Evolutionary conservation across 2,888 invertebrate species (phyloP).

Genomic region (Nomada fabriciana): DNA sequence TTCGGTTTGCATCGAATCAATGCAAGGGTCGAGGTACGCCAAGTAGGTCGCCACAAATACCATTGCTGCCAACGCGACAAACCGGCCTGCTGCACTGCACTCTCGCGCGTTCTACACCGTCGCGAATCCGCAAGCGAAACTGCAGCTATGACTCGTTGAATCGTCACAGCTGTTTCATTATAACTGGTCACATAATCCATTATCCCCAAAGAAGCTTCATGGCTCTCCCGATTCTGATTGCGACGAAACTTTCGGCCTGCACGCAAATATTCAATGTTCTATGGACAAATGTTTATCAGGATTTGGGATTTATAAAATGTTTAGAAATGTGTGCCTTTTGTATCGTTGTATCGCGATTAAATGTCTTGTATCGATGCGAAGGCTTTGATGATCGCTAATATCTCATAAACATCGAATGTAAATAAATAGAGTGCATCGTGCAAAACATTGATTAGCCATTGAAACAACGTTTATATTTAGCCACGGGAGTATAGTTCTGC

Average conservation of each 20-base stretch:
- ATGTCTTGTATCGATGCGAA: no score
- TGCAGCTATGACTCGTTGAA: slow-evolving; percentile 2
- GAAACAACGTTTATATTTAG: slow-evolving; percentile 59
- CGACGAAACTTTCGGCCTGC: no score
- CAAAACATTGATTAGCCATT: slow-evolving; percentile 36
- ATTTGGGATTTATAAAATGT: no score
- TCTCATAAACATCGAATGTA: background rate
- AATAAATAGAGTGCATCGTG: slow-evolving; percentile 17
- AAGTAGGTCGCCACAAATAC: slow-evolving; percentile 83
- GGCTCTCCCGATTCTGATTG: no score
- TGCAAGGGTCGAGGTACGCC: slow-evolving; percentile 84
- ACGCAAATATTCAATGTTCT: no score
- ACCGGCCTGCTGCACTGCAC: slow-evolving; percentile 43
- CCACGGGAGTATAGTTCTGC: slow-evolving; percentile 40
- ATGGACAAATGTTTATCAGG: no score
- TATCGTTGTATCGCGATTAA: no score
- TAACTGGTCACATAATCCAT: no score
- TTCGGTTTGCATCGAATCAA: slow-evolving; percentile 81
- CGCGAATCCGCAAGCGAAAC: slow-evolving; percentile 37
- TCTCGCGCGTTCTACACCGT: slow-evolving; percentile 62
- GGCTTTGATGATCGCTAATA: no score
- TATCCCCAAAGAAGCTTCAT: no score
- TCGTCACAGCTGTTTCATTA: no score
- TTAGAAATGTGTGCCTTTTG: no score
- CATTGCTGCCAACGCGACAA: slow-evolving; percentile 81